phyloP scores from a whole-genome alignment of 2,113 vertebrate genomes.

The Forbesichthys agassizii region DNA sequence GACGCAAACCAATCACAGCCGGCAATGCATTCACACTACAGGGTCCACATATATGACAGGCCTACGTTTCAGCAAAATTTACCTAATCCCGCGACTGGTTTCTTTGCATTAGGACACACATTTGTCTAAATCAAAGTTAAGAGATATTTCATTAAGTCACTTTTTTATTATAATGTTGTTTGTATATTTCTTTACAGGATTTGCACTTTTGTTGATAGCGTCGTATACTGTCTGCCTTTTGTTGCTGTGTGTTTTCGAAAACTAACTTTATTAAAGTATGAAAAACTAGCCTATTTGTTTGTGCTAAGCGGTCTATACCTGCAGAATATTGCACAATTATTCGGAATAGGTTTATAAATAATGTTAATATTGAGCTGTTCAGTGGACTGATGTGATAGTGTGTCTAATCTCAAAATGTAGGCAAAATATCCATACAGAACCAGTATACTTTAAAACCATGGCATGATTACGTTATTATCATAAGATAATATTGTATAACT shows the following conservation, averaged over 20 bases:
- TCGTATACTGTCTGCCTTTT: constrained; percentile 62
- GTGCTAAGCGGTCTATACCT: no score
- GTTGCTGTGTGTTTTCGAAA: constrained; percentile 60
- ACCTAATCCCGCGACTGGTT: no score
- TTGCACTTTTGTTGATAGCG: constrained; percentile 69
- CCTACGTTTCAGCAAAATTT: neutral
- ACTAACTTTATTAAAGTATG: constrained; percentile 62
- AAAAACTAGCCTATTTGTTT: neutral
- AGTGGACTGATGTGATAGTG: neutral
- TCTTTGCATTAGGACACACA: neutral
- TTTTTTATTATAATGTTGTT: constrained; percentile 30
- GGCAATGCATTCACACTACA: neutral
- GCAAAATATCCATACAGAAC: neutral
- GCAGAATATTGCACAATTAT: no score
- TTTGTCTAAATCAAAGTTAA: no score
- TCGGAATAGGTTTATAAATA: neutral
- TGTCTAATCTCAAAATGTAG: neutral
- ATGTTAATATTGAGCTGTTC: neutral
- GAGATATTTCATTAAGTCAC: constrained; percentile 22
- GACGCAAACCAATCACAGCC: no score
- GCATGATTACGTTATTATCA: neutral
- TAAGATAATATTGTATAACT: neutral
- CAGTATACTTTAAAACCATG: neutral
- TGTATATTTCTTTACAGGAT: constrained; percentile 42
- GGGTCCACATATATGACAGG: neutral